Conservation (phyloP, 2,113 vertebrate genomes). For the Sterrhoptilus dennistouni region DNA sequence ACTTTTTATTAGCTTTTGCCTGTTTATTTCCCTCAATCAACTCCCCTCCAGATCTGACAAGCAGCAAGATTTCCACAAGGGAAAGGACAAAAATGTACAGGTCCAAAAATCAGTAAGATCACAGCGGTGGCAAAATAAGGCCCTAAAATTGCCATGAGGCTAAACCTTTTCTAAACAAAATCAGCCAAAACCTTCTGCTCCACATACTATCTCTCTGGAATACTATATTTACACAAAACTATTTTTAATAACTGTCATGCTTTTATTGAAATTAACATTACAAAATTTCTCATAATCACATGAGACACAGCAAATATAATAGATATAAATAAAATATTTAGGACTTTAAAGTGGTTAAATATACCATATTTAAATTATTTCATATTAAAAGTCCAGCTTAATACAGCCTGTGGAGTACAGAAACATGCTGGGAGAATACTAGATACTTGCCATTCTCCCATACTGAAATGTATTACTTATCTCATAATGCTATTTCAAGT, state of each 20-base stretch:
- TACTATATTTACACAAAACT: background rate
- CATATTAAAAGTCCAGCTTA: background rate
- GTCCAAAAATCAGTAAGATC: background rate
- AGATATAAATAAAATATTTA: background rate
- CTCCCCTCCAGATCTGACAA: background rate
- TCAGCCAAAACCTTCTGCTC: background rate
- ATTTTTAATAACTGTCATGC: background rate
- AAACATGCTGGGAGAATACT: background rate
- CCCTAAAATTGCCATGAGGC: background rate
- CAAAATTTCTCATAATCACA: background rate
- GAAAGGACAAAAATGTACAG: background rate
- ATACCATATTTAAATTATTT: background rate
- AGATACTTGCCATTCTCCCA: background rate
- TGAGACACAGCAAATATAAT: background rate
- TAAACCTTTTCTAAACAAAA: background rate
- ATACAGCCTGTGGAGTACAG: background rate
- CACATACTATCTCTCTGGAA: background rate
- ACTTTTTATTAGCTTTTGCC: conserved; percentile 1
- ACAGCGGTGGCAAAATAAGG: background rate
- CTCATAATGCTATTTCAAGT: background rate
- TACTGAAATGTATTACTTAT: background rate
- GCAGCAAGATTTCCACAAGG: background rate
- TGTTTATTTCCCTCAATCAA: background rate
- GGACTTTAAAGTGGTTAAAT: background rate
- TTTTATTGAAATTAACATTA: background rate